Evolutionary conservation across 2,888 invertebrate species (phyloP), one percentile per base, ranked within the genome.

Genomic region (Trichopoda pennipes): DNA sequence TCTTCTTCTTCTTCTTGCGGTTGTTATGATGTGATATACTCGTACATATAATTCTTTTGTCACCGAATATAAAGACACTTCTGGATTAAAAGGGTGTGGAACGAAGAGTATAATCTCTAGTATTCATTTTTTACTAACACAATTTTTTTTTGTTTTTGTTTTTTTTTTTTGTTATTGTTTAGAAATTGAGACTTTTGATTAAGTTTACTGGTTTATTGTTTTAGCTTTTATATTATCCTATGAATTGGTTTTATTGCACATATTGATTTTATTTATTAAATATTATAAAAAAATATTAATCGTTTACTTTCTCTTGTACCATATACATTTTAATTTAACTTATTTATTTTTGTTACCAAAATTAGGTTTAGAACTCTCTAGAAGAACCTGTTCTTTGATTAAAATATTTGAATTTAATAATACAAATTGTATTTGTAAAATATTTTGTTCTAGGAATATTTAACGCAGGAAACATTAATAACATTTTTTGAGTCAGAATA

Each of bases 241-340:
- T 68, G 47, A 75, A 73, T 70, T 58, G 42, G 47, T 78, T 75
- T 80, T 80, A 73, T 80, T 83, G 81, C 77, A 81, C 64, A 74
- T 68, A 70, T 64, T 72, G 51, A 69, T 61, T 55, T 47, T 3
- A 56, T 64, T 70, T 66, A 55, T 35, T 66, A 38, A 49, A 58
- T 64, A 76, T 66, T 61, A 32, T 55, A 63, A 47, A 55, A 56
- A 49, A 38, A 64, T 58, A 49, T 42, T 58, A n/a, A 2, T 49
- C 19, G 4, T 44, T 72, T 56, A 49, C 38, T 49, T 47, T 42
- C 16, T 58, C 75, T 74, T 75, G 72, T 76, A 70, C 63, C 61
- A 76, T 72, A 68, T 55, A 49, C 32, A 58, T 60, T 70, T 69
- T 61, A 51, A 61, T 60, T 61, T 16, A 49, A 38, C 12, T 60